These are phyloP conservation scores for Meta bourneti DNA, from an alignment of 2,888 invertebrate species.

Conservation along the genomic window DNA sequence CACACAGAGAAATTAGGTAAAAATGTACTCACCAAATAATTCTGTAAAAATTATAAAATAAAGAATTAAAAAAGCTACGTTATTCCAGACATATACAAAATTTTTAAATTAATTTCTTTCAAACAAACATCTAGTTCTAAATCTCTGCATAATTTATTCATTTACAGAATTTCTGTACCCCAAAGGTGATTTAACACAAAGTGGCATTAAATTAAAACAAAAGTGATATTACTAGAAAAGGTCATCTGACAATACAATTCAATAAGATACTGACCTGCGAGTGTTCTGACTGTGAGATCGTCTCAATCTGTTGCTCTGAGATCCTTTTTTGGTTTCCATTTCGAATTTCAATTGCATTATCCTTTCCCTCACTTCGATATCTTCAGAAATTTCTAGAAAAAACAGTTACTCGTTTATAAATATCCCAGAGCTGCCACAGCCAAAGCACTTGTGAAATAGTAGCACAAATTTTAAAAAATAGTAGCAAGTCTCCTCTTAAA, in stretches of 20 bases:
- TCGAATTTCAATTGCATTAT: slow-evolving; percentile 93
- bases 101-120: no score
- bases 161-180: no score
- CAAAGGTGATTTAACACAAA: no score
- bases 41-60: background rate
- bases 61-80: no score
- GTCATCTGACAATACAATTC: background rate
- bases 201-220: no score
- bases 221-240: background rate
- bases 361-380: slow-evolving; percentile 94
- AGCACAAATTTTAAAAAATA: no score
- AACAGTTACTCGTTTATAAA: background rate
- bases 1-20: no score
- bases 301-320: slow-evolving; percentile 84
- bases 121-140: no score
- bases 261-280: slow-evolving; percentile 79
- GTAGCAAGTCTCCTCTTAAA: no score
- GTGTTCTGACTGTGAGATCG: slow-evolving; percentile 84
- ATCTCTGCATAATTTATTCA: no score
- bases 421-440: background rate
- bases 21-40: background rate
- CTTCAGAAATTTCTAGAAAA: slow-evolving; percentile 94
- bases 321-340: slow-evolving; percentile 89
- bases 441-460: no score
- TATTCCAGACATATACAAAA: no score